Percentiles rank a stretch among this genome's conserved stretches.
These are phyloP conservation scores for Ips nitidus DNA, from an alignment of 1,140 invertebrate genomes.

Conservation along the genomic window DNA sequence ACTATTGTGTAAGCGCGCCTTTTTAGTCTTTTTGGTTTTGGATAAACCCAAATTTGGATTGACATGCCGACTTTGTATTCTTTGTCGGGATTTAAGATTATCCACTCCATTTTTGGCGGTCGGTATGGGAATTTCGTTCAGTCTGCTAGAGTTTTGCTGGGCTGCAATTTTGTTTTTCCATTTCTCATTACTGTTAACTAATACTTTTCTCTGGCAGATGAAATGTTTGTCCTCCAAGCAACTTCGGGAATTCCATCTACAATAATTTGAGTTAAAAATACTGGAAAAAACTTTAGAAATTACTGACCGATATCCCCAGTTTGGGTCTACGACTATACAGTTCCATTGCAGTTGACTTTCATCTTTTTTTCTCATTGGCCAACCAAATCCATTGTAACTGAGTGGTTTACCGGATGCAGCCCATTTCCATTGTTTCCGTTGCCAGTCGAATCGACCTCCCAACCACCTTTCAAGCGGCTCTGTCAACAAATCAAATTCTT, in stretches of 20 bases:
- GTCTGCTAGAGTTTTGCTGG: constrained; percentile 18
- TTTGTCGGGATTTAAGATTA: constrained; percentile 2
- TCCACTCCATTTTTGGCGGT: neutral
- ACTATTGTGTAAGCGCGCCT: neutral
- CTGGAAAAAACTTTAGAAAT: neutral
- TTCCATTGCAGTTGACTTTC: constrained; percentile 30
- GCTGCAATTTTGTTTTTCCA: constrained; percentile 9
- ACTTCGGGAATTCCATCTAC: constrained; percentile 38
- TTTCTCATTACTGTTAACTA: constrained; percentile 26
- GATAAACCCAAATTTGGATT: neutral
- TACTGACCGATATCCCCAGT: constrained; percentile 31
- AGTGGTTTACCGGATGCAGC: constrained; percentile 60
- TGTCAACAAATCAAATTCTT: constrained; percentile 48
- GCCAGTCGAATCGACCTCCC: constrained; percentile 72
- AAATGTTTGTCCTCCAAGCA: constrained; percentile 32
- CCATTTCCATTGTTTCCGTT: constrained; percentile 68
- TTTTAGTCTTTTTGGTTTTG: constrained; percentile 7
- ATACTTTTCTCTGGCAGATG: constrained; percentile 38
- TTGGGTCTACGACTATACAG: constrained; percentile 38
- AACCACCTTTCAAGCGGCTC: constrained; percentile 71
- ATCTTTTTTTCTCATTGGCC: constrained; percentile 19
- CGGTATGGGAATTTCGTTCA: constrained; percentile 33
- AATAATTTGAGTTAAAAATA: constrained; percentile 13
- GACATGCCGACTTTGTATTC: constrained; percentile 8
- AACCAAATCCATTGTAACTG: constrained; percentile 39